Base-by-base conservation (phyloP, 1,140 invertebrate genomes). In the Caenorhabditis remanei region DNA sequence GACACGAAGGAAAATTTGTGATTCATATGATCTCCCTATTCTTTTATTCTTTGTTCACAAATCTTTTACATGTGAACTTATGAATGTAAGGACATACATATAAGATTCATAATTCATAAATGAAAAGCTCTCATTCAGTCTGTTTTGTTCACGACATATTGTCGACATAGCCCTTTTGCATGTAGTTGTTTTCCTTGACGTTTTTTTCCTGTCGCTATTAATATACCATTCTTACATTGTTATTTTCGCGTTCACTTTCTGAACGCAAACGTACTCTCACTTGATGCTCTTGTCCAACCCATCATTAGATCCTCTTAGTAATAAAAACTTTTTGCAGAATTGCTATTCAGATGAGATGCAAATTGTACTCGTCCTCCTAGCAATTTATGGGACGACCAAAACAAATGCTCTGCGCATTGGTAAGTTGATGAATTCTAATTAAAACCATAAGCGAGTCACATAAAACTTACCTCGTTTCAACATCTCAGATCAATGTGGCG, bases 401-500 rank as follows among this genome's bases (percentile, higher is more conserved):
- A 79, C 71, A 79, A 79, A 79, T 79, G 46, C 71, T 79, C 46
- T 79, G n/a, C 71, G 43, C 46, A 50, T 79, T 32, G 71, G 71
- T 79, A 4, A 79, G 71, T 79, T 50, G 19, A 79, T 79, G 46
- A 50, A 50, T 53, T 79, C 13, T 13, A 79, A 48, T 79, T 48
- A n/a, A 79, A 50, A 50, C 32, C 46, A 79, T 24, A 50, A 79
- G 46, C 19, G 40, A 32, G 71, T 79, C 46, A 50, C 40, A 71
- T 71, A 71, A 48, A 71, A 71, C 65, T 71, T 71, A 40, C 40
- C 24, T 65, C 40, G 24, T 46, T 43, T 61, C 21, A 85, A 13
- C 53, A 14, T 79, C 87, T 63, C 58, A 88, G 87, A 88, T 65
- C 56, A 83, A 87, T 87, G 83, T 48, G 24, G 24, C 16, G 55